Evolutionary conservation across 2,888 invertebrate genomes (phyloP), one percentile per base, ranked within the genome.

Genomic region (Apamea monoglypha): DNA sequence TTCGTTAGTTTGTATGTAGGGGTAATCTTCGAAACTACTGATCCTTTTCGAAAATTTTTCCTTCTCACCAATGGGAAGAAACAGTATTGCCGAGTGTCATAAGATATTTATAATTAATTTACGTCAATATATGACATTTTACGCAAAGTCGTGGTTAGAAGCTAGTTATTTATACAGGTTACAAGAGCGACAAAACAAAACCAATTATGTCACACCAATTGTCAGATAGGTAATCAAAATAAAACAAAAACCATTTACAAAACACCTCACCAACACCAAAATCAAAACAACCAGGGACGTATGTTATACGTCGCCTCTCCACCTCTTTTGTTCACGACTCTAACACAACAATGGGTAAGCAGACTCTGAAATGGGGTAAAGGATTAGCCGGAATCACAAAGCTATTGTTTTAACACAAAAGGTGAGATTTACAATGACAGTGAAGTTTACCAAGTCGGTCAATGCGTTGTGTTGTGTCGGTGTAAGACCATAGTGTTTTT

Each of bases 351-450:
- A 88, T 85, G 61, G 82, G 79, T 80, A 81, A 88, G 88, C 75
- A 80, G 64, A 80, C 76, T 82, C 80, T 81, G 76, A 83, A 89
- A 85, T 83, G 72, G 86, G 75, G 87, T 84, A 88, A 88, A 84
- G 90, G 88, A 90, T 89, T 88, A 90, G 83, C 78, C 32, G 53
- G 82, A 83, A 77, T 88, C 82, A 74, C 81, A 82, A 69, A 66
- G 75, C 86, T 75, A 87, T 87, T 90, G 90, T 90, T 83, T 79
- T 80, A 40, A 36, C 71, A 90, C 89, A 90, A 86, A 81, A 89
- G 88, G 84, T 89, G 76, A 87, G 82, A 83, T 87, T 82, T 85
- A 89, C 80, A 84, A 81, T 82, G 86, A 89, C 89, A 78, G 78
- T 76, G 82, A 82, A 83, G 87, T 89, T 82, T 75, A 84, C 76